Conservation (phyloP, 2,888 invertebrate species). For the Cerceris rybyensis region DNA sequence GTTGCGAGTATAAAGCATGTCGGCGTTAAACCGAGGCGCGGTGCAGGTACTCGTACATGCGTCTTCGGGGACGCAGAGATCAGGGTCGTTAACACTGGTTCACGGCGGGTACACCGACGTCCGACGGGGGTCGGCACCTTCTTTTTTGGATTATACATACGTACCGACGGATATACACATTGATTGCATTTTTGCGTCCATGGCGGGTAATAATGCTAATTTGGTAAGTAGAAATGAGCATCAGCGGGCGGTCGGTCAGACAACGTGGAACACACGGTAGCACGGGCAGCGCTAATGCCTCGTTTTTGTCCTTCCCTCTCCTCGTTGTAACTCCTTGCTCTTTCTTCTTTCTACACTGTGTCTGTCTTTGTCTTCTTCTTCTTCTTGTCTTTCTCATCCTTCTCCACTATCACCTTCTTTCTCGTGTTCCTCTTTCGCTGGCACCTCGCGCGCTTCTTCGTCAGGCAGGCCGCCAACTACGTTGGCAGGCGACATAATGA, state of each 20-base stretch:
- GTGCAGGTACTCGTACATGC: slow-evolving; percentile 44
- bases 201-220: slow-evolving; percentile 78
- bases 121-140: slow-evolving; percentile 59
- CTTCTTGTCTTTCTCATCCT: slow-evolving; percentile 25
- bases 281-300: slow-evolving; percentile 75
- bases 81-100: slow-evolving; percentile 70
- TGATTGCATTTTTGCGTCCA: slow-evolving; percentile 77
- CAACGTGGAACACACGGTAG: slow-evolving; percentile 68
- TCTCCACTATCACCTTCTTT: slow-evolving; percentile 40
- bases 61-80: slow-evolving; percentile 63
- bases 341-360: slow-evolving; percentile 29
- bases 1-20: slow-evolving; percentile 42
- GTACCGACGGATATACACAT: slow-evolving; percentile 69
- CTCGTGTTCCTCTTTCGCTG: slow-evolving; percentile 48
- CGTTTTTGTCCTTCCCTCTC: slow-evolving; percentile 63
- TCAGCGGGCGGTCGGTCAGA: slow-evolving; percentile 76
- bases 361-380: slow-evolving; percentile 33
- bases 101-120: slow-evolving; percentile 61
- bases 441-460: slow-evolving; percentile 52
- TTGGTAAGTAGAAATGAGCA: slow-evolving; percentile 78
- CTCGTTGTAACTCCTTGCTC: slow-evolving; percentile 37
- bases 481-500: slow-evolving; percentile 78
- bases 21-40: slow-evolving; percentile 46
- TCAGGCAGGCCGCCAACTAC: slow-evolving; percentile 64
- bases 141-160: slow-evolving; percentile 64